Evolutionary conservation across 2,113 vertebrate genomes (phyloP).

Genomic region (Saimiri boliviensis): DNA sequence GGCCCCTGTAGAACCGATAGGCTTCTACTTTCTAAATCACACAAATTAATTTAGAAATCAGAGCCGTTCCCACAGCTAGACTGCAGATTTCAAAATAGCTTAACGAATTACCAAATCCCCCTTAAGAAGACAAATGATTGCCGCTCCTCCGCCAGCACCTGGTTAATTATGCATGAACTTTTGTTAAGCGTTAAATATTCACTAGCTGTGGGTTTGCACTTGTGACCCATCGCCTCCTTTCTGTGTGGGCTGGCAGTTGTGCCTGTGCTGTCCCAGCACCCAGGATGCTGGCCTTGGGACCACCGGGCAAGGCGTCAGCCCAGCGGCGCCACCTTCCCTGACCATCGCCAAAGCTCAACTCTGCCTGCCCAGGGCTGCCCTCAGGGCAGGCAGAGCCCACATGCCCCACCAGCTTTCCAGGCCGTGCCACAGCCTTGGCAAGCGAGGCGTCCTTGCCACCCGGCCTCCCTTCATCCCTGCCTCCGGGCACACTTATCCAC

Average conservation of each 20-base stretch:
- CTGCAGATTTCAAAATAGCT: slow-evolving; percentile 80
- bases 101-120: slow-evolving; percentile 82
- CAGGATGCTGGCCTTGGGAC: neutral
- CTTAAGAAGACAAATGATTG: slow-evolving; percentile 85
- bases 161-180: slow-evolving; percentile 87
- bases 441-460: fast-evolving
- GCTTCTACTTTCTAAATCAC: slow-evolving; percentile 72
- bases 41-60: slow-evolving; percentile 77
- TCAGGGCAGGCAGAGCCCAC: fast-evolving
- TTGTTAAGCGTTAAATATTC: slow-evolving; percentile 86
- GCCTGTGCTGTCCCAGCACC: fast-evolving
- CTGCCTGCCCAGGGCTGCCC: fast-evolving
- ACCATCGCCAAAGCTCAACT: no score
- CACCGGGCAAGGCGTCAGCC: fast-evolving
- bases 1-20: neutral
- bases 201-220: slow-evolving; percentile 80
- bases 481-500: fast-evolving
- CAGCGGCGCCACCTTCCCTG: neutral
- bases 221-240: slow-evolving; percentile 69
- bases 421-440: neutral
- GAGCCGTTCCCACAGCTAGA: slow-evolving; percentile 72
- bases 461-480: no score
- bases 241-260: fast-evolving
- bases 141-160: slow-evolving; percentile 78
- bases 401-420: fast-evolving